Percentiles rank a stretch among this genome's conserved stretches.
Conservation (phyloP, 2,113 vertebrate species). For the Tilapia sparmanii region DNA sequence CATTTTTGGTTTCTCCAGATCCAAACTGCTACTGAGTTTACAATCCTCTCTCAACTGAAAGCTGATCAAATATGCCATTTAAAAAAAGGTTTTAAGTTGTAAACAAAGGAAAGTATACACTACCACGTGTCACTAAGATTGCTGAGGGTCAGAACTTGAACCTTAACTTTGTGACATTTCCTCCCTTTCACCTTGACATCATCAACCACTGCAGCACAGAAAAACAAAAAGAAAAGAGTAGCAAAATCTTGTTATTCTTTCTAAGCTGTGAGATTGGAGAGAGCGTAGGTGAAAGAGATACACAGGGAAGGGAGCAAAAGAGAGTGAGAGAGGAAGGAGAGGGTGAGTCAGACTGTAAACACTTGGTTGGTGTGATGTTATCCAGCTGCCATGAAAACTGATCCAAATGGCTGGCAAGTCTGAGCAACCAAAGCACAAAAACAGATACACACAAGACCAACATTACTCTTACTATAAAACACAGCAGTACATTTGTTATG, state of each 20-base stretch:
- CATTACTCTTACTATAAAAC: neutral
- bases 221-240: neutral
- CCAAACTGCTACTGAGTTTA: neutral
- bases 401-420: conserved; percentile 19
- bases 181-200: neutral
- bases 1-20: neutral
- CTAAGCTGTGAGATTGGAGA: neutral
- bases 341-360: conserved; percentile 52
- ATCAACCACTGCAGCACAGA: neutral
- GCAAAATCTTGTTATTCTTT: neutral
- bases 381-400: conserved; percentile 54
- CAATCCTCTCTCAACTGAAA: neutral
- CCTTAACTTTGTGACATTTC: neutral
- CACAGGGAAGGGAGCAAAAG: neutral
- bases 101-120: neutral
- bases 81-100: too few species aligned
- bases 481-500: neutral
- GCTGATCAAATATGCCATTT: too few species aligned
- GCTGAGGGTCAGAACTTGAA: neutral
- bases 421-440: neutral
- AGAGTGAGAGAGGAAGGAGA: neutral
- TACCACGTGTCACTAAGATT: neutral
- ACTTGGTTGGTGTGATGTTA: conserved; percentile 39
- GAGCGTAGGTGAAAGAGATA: neutral
- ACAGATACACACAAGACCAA: neutral